Conservation (phyloP, 2,888 invertebrate species). For the Schrankia costaestrigalis region DNA sequence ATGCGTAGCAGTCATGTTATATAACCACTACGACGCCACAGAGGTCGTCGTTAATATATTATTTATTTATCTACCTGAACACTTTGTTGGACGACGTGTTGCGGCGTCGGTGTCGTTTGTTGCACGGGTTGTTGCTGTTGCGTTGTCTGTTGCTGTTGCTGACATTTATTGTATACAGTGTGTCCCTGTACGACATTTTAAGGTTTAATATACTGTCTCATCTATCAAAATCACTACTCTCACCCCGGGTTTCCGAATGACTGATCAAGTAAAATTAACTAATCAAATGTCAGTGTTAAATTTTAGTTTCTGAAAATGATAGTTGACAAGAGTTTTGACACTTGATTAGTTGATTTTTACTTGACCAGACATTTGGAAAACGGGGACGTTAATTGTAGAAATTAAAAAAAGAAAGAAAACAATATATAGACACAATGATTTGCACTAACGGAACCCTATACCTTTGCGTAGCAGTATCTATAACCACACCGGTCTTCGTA, state of each 20-base stretch:
- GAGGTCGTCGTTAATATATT: background rate
- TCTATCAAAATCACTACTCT: too few relatives aligned
- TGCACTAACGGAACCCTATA: too few relatives aligned
- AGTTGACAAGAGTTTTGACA: too few relatives aligned
- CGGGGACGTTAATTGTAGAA: too few relatives aligned
- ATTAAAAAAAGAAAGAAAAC: too few relatives aligned
- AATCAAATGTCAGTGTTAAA: too few relatives aligned
- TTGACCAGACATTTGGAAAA: too few relatives aligned
- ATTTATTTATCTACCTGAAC: slow-evolving; percentile 53
- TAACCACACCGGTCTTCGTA: too few relatives aligned
- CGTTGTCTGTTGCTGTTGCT: slow-evolving; percentile 52
- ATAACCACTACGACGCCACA: background rate
- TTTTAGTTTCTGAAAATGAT: too few relatives aligned
- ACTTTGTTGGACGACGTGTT: slow-evolving; percentile 61
- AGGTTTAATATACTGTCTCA: background rate
- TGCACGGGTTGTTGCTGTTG: slow-evolving; percentile 60
- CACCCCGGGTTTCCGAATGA: background rate
- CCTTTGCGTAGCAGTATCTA: too few relatives aligned
- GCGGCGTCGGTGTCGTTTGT: slow-evolving; percentile 57
- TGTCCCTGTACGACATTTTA: slow-evolving; percentile 50
- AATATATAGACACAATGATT: too few relatives aligned
- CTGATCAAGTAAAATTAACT: background rate
- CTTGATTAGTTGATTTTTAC: too few relatives aligned
- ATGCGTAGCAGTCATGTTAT: background rate
- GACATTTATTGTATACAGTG: slow-evolving; percentile 72